Percentiles rank a stretch among this genome's conserved stretches.
Evolutionary conservation across 2,888 invertebrate species (phyloP).

Genomic region (Nephrocerus scutellatus): DNA sequence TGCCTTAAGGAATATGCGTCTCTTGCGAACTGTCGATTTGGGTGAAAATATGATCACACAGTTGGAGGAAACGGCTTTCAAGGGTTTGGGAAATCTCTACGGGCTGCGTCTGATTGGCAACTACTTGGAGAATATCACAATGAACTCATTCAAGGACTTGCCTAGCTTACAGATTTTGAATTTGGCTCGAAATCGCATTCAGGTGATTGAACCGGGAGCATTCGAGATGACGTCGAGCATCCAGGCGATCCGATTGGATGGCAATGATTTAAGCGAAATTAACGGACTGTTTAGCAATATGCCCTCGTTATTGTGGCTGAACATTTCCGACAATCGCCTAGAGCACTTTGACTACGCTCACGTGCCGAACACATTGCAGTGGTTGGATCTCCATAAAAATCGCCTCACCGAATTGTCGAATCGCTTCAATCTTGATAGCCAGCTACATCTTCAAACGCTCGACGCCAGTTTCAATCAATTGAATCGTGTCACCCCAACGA

Average conservation of each 20-base stretch:
- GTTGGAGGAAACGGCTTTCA: conserved; percentile 74
- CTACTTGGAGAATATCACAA: conserved; percentile 73
- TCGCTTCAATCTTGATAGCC: conserved; percentile 59
- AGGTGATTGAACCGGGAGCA: conserved; percentile 68
- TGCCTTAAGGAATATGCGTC: conserved; percentile 76
- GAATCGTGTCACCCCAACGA: conserved; percentile 64
- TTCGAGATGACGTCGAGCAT: conserved; percentile 73
- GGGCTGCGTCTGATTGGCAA: conserved; percentile 85
- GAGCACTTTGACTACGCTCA: conserved; percentile 83
- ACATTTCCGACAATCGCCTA: conserved; percentile 84
- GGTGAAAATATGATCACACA: conserved; percentile 83
- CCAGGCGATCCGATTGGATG: conserved; percentile 80
- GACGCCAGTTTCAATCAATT: conserved; percentile 89
- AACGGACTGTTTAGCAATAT: conserved; percentile 78
- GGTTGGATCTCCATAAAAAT: conserved; percentile 87
- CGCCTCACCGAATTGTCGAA: conserved; percentile 71
- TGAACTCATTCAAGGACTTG: conserved; percentile 69
- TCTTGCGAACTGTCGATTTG: conserved; percentile 80
- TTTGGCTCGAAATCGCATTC: conserved; percentile 77
- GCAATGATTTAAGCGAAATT: conserved; percentile 74
- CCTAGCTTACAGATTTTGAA: conserved; percentile 80
- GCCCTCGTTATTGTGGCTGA: conserved; percentile 77
- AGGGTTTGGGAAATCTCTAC: conserved; percentile 77
- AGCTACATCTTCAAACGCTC: conserved; percentile 70
- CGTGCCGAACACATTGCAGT: conserved; percentile 74